phyloP scores from a whole-genome alignment of 2,888 invertebrate genomes.

The Dorcus hopei region DNA sequence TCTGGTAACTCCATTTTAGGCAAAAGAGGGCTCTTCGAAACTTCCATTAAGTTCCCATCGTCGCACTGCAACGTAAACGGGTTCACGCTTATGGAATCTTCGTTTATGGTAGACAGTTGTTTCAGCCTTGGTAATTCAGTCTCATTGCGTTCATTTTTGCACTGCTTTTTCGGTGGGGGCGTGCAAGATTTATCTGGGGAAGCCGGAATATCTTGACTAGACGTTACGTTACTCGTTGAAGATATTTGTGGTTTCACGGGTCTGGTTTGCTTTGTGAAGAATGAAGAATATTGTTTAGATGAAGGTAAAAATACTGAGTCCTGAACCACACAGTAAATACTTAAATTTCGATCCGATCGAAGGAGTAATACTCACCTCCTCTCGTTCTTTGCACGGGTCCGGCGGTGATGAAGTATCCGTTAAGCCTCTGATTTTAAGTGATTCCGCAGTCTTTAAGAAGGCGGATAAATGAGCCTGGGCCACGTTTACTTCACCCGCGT shows the following conservation, averaged over 20 bases:
- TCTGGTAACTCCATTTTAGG: slow-evolving; percentile 71
- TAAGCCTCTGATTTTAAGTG: slow-evolving; percentile 73
- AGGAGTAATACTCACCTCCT: slow-evolving; percentile 43
- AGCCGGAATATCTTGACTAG: slow-evolving; percentile 44
- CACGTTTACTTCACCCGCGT: slow-evolving; percentile 80
- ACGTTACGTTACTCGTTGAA: slow-evolving; percentile 43
- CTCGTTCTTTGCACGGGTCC: slow-evolving; percentile 45
- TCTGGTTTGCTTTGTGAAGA: neutral
- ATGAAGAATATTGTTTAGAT: slow-evolving; percentile 24
- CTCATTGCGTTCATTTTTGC: slow-evolving; percentile 36
- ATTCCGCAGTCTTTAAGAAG: slow-evolving; percentile 75
- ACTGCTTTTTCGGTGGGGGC: slow-evolving; percentile 38
- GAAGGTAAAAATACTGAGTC: slow-evolving; percentile 37
- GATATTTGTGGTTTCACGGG: slow-evolving; percentile 29
- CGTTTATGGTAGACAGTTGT: slow-evolving; percentile 18
- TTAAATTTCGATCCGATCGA: neutral
- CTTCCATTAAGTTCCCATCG: slow-evolving; percentile 30
- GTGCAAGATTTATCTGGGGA: slow-evolving; percentile 28
- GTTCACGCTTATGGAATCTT: slow-evolving; percentile 38
- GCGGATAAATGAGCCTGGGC: slow-evolving; percentile 74
- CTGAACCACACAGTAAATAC: slow-evolving; percentile 18
- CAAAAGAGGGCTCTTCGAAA: slow-evolving; percentile 44
- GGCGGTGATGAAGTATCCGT: slow-evolving; percentile 60
- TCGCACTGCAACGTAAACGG: slow-evolving; percentile 41
- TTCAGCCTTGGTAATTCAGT: slow-evolving; percentile 33